These are phyloP conservation scores for Papilio helenus DNA, from an alignment of 1,140 invertebrate species.

Conservation along the genomic window DNA sequence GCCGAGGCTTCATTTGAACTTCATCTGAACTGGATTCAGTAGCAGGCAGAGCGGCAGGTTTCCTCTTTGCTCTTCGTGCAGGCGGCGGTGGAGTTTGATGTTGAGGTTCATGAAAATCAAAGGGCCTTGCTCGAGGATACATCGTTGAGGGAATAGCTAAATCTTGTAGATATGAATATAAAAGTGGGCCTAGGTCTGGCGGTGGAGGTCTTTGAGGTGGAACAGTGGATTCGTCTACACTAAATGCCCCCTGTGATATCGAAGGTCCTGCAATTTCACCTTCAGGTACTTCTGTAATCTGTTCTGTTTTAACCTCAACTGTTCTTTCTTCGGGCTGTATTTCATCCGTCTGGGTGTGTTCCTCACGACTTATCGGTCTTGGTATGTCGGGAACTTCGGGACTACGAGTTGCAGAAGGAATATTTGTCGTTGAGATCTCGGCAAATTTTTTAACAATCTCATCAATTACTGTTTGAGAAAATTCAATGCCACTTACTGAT, in stretches of 20 bases:
- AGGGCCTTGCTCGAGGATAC: slow-evolving; percentile 70
- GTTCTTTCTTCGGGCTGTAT: slow-evolving; percentile 37
- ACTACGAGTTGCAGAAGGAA: slow-evolving; percentile 41
- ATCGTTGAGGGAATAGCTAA: slow-evolving; percentile 70
- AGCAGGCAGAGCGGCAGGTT: slow-evolving; percentile 59
- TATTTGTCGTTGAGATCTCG: slow-evolving; percentile 68
- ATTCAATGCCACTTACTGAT: slow-evolving; percentile 85
- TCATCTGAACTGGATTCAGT: slow-evolving; percentile 82
- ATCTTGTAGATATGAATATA: slow-evolving; percentile 84
- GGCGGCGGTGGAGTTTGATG: slow-evolving; percentile 66
- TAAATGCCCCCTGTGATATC: slow-evolving; percentile 61
- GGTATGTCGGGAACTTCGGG: slow-evolving; percentile 46
- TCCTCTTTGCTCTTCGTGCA: slow-evolving; percentile 69
- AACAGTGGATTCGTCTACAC: slow-evolving; percentile 56
- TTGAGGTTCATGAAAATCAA: slow-evolving; percentile 66
- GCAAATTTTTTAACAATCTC: slow-evolving; percentile 84
- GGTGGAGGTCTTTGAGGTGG: slow-evolving; percentile 84
- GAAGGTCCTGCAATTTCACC: slow-evolving; percentile 36
- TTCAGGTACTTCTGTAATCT: slow-evolving; percentile 20
- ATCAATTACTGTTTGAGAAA: slow-evolving; percentile 85
- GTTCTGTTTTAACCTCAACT: slow-evolving; percentile 41
- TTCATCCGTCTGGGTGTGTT: slow-evolving; percentile 78
- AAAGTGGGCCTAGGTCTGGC: slow-evolving; percentile 79
- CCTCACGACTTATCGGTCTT: slow-evolving; percentile 70
- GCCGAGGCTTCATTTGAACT: slow-evolving; percentile 59